These are phyloP conservation scores for Quadroppia sp. DNA, from an alignment of 2,888 invertebrate genomes.

Conservation along the genomic window DNA sequence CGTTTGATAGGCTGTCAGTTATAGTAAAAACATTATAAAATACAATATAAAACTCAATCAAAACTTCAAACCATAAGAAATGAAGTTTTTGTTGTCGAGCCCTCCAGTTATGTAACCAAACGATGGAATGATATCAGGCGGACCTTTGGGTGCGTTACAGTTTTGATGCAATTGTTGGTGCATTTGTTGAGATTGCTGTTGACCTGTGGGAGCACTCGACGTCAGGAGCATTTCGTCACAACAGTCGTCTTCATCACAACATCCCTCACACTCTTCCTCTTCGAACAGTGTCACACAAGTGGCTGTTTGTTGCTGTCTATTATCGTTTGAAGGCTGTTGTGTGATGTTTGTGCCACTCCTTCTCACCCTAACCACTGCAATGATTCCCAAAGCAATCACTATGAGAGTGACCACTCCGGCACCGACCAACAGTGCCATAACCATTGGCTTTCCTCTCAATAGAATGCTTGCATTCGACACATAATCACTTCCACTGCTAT, in stretches of 20 bases:
- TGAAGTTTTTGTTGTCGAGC: background rate
- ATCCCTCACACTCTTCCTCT: conserved; percentile 37
- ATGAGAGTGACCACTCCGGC: conserved; percentile 36
- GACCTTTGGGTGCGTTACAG: conserved; percentile 7
- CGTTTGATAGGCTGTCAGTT: background rate
- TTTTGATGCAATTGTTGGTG: conserved; percentile 1
- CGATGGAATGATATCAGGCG: conserved; percentile 39
- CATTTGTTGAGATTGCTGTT: conserved; percentile 1
- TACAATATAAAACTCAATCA: background rate
- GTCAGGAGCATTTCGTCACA: conserved; percentile 38
- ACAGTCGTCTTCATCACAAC: conserved; percentile 38
- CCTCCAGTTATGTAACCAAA: conserved; percentile 34
- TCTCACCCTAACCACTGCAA: conserved; percentile 35
- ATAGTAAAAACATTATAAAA: background rate
- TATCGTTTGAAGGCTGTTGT: background rate
- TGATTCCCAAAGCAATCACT: conserved; percentile 34
- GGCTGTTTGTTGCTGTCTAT: background rate
- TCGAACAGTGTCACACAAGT: conserved; percentile 34
- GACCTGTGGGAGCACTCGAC: background rate
- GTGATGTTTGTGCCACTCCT: background rate
- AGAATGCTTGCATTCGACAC: background rate
- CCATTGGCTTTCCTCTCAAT: conserved; percentile 29
- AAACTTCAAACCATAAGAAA: background rate
- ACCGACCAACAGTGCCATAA: conserved; percentile 38
- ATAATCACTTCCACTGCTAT: background rate